Evolutionary conservation across 2,888 invertebrate genomes (phyloP).

Genomic region (Trachelus tabidus): DNA sequence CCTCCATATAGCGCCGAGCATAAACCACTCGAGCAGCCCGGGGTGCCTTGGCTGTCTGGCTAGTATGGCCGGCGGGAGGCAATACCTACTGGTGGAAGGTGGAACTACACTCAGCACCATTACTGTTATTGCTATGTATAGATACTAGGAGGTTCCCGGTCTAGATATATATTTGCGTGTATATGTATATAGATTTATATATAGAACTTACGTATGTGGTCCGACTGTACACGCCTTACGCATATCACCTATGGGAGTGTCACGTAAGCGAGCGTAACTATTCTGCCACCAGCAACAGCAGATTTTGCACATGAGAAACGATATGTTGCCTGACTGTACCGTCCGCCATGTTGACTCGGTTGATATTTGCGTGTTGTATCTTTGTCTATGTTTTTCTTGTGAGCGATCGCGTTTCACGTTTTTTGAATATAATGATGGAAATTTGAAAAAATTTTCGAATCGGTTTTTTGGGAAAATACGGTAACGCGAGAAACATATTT

Average conservation of each 20-base stretch:
- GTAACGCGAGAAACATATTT: no score
- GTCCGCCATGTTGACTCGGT: background rate
- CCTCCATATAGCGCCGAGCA: background rate
- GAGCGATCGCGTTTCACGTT: background rate
- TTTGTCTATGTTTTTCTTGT: background rate
- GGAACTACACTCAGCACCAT: background rate
- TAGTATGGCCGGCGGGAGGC: background rate
- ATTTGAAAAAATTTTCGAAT: no score
- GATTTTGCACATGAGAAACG: background rate
- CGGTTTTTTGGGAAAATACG: no score
- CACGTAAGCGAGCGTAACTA: background rate
- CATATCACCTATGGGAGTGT: background rate
- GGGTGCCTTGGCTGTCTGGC: background rate
- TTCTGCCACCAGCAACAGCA: background rate
- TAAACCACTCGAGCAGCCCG: slow-evolving; percentile 4
- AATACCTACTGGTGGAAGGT: background rate
- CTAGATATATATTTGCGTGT: background rate
- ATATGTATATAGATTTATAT: background rate
- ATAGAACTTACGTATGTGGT: background rate
- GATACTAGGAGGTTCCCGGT: background rate
- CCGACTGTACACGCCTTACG: background rate
- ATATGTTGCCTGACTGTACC: background rate
- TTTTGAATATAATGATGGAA: background rate
- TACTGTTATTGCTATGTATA: background rate
- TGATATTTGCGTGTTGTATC: background rate